Base-by-base conservation (phyloP, 2,888 invertebrate species). In the Exocentrus adspersus region DNA sequence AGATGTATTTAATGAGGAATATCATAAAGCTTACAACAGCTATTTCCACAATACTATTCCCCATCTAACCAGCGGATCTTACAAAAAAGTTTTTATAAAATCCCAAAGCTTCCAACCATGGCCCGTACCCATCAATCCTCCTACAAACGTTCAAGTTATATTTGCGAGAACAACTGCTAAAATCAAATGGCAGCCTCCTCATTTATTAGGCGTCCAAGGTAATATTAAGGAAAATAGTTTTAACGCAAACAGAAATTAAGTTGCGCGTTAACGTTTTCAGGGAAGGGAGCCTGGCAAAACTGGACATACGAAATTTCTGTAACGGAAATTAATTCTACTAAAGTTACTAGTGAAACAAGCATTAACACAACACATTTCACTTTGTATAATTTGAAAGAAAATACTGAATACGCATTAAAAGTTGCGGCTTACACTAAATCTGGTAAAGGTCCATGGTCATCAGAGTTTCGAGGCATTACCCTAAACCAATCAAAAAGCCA, bases 101-200 rank as follows among this genome's bases (percentile, higher is more conserved):
- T 85, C 91, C 63, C 86, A 89, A 14, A 88, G 88, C 69, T 88
- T 90, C 67, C 93, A 95, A 80, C 95, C 95, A 0, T 87, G 89
- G 65, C 92, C 93, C 0, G 87, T 91, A 30, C 93, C 93, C 1
- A 88, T 91, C 0, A 91, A 91, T 76, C 90, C 92, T 0, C 96
- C 96, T 0, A 87, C 88, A 1, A 86, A 88, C 1, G 86, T 97
- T 1, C 92, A 95, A 81, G 94, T 92, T 16, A 87, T 97, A 62
- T 89, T 96, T 81, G 92, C 92, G 0, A 86, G 89, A 0, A 87
- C 87, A 66, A 85, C 88, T 32, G 94, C 94, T 0, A 91, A 91
- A 77, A 89, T 94, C 0, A 88, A 89, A 0, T 97, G 97, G 97
- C 86, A 89, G 19, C 86, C 89, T 1, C 96, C 97, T 0, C 90